These are phyloP conservation scores for Melanotaenia boesemani DNA, from an alignment of 2,797 vertebrate species.

Conservation along the genomic window DNA sequence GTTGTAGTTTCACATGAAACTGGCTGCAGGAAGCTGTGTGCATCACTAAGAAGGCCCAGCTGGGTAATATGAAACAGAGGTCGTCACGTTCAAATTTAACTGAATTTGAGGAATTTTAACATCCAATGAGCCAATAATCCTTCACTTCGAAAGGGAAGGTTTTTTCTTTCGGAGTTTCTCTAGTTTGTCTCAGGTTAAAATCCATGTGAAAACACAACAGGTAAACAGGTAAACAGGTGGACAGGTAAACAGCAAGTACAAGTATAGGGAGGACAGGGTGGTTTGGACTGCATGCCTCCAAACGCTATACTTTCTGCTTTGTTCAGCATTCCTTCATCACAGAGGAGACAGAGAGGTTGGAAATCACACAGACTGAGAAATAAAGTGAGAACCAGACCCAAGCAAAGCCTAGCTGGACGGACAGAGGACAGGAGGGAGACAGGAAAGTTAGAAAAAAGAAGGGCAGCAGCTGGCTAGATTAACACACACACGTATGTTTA, in stretches of 20 bases:
- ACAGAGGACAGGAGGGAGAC: conserved; percentile 56
- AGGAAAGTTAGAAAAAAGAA: conserved; percentile 35
- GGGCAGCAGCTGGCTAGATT: conserved; percentile 87
- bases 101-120: too few species aligned
- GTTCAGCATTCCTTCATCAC: conserved; percentile 90
- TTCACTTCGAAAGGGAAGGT: background rate
- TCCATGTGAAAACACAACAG: conserved; percentile 83
- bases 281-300: conserved; percentile 64
- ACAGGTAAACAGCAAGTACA: conserved; percentile 85
- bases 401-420: conserved; percentile 90
- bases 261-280: conserved; percentile 87
- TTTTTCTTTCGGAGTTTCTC: conserved; percentile 3
- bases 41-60: background rate
- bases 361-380: conserved; percentile 34
- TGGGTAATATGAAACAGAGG: too few species aligned
- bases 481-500: conserved; percentile 83
- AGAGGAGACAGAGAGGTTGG: conserved; percentile 72
- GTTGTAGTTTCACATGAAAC: conserved; percentile 99
- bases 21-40: background rate
- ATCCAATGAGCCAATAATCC: too few species aligned
- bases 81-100: too few species aligned
- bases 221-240: conserved; percentile 57
- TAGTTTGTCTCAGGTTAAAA: conserved; percentile 37
- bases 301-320: conserved; percentile 91
- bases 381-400: conserved; percentile 67